A percentile compares a stretch with the other conserved stretches of the same genome.
Evolutionary conservation across 1,140 invertebrate genomes (phyloP).

Genomic region (Heliconius eleuchia): DNA sequence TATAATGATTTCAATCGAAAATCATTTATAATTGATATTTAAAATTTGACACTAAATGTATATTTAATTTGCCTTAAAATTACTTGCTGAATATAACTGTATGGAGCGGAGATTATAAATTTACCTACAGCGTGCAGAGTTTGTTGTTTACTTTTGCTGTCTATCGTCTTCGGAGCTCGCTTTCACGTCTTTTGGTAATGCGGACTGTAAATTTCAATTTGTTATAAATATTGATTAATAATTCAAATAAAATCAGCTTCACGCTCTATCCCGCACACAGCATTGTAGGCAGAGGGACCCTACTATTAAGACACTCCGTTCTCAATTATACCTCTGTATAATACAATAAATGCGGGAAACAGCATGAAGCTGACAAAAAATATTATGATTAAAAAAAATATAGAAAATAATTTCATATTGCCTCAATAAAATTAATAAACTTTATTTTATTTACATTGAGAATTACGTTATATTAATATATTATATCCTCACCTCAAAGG

Average conservation of each 20-base stretch:
- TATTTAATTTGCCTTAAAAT: conserved; percentile 47
- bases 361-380: too few relatives aligned
- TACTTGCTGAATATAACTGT: conserved; percentile 52
- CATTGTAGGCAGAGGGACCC: too few relatives aligned
- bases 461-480: too few relatives aligned
- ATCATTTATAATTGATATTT: conserved; percentile 68
- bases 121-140: conserved; percentile 45
- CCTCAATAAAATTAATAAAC: not conserved
- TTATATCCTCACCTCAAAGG: conserved; percentile 65
- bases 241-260: too few relatives aligned
- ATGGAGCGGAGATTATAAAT: conserved; percentile 62
- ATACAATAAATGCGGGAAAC: too few relatives aligned
- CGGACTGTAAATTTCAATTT: conserved; percentile 46
- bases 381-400: too few relatives aligned
- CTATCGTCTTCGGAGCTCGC: conserved; percentile 72
- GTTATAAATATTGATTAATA: too few relatives aligned
- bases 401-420: too few relatives aligned
- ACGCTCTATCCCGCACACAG: too few relatives aligned
- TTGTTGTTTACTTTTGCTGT: conserved; percentile 65
- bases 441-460: not conserved
- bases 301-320: too few relatives aligned
- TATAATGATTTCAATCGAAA: conserved; percentile 55
- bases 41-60: conserved; percentile 62
- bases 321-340: too few relatives aligned
- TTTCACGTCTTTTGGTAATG: conserved; percentile 74